Evolutionary conservation across 2,797 vertebrate species (phyloP).

Genomic region (Coluber constrictor): DNA sequence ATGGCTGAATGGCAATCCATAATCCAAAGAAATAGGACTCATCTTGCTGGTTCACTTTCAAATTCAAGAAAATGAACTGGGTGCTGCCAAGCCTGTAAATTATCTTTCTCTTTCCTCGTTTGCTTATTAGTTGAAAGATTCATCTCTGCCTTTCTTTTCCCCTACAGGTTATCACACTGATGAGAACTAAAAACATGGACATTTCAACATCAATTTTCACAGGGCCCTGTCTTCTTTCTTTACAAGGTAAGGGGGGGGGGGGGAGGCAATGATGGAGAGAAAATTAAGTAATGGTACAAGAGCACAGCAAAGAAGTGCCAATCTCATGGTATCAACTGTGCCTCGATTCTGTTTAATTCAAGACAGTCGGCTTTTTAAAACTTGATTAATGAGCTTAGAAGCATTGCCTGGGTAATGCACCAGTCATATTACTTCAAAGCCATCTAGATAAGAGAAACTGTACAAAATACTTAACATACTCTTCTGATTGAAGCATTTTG

Average conservation of each 20-base stretch:
- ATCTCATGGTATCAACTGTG: neutral
- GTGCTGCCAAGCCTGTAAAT: neutral
- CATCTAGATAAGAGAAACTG: neutral
- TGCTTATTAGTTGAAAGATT: neutral
- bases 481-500: conserved; percentile 8
- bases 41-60: neutral
- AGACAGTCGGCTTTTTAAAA: neutral
- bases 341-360: neutral
- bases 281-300: conserved; percentile 21
- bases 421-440: conserved; percentile 13
- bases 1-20: neutral
- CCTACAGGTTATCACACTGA: conserved; percentile 1
- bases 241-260: neutral
- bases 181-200: neutral
- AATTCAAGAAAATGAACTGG: neutral
- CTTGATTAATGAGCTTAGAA: conserved; percentile 19
- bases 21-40: neutral
- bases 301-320: conserved; percentile 5
- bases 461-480: neutral
- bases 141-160: neutral
- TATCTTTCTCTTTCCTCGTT: neutral
- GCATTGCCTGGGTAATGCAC: neutral
- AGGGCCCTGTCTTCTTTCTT: neutral
- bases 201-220: neutral
- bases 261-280: conserved; percentile 15